Conservation (phyloP, 1,140 invertebrate genomes). For the Megathymus violae region DNA sequence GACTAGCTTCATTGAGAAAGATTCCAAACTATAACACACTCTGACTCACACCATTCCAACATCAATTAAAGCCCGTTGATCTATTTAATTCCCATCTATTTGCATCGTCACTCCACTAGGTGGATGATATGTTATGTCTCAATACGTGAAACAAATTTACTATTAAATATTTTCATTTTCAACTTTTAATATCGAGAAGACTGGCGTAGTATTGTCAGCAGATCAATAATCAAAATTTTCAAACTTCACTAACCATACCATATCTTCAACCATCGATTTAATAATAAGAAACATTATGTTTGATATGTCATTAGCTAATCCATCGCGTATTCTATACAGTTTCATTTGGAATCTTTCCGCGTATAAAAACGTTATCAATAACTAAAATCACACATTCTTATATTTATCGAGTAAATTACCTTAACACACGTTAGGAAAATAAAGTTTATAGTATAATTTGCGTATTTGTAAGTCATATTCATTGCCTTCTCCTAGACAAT, state of each 20-base stretch:
- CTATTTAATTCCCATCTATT: conserved; percentile 69
- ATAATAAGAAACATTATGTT: conserved; percentile 74
- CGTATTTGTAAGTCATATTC: conserved; percentile 24
- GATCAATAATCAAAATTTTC: conserved; percentile 58
- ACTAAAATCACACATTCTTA: conserved; percentile 80
- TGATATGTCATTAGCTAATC: conserved; percentile 82
- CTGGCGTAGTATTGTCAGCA: conserved; percentile 72
- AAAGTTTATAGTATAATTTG: conserved; percentile 30
- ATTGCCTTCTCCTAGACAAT: neutral
- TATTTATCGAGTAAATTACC: conserved; percentile 60
- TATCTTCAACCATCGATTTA: conserved; percentile 50
- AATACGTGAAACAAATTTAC: conserved; percentile 65
- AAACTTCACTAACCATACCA: conserved; percentile 74
- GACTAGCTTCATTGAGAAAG: conserved; percentile 81
- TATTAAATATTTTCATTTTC: conserved; percentile 78
- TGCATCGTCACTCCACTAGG: conserved; percentile 66
- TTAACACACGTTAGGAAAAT: conserved; percentile 65
- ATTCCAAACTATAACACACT: conserved; percentile 72
- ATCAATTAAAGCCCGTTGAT: conserved; percentile 57
- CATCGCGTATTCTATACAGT: conserved; percentile 54
- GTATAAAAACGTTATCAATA: conserved; percentile 69
- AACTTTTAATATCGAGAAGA: conserved; percentile 70
- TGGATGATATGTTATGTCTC: conserved; percentile 77
- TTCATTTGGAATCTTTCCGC: conserved; percentile 81
- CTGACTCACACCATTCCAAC: conserved; percentile 33